phyloP scores from a whole-genome alignment of 1,140 invertebrate species.

The Drosophila parabipectinata region DNA sequence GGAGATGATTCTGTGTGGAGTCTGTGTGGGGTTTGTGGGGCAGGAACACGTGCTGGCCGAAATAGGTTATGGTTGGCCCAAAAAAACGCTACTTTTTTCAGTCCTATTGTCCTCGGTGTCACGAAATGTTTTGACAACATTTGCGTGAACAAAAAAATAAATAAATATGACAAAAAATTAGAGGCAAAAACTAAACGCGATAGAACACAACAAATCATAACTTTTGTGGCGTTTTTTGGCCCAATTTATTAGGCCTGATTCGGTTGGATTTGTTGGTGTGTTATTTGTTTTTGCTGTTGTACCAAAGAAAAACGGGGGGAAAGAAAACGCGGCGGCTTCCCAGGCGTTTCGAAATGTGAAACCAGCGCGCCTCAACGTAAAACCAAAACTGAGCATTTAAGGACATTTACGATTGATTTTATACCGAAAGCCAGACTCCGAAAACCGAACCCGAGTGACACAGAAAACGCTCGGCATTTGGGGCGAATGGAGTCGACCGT shows the following conservation, averaged over 20 bases:
- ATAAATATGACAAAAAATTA: conserved; percentile 24
- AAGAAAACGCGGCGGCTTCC: conserved; percentile 39
- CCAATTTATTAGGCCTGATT: conserved; percentile 35
- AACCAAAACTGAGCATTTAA: conserved; percentile 83
- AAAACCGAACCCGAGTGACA: conserved; percentile 58
- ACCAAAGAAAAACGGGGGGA: conserved; percentile 53
- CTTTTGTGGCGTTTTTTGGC: conserved; percentile 28
- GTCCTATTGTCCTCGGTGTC: conserved; percentile 35
- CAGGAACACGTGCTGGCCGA: conserved; percentile 44
- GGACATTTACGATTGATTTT: conserved; percentile 83
- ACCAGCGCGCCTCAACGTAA: conserved; percentile 68
- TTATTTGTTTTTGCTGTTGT: conserved; percentile 38
- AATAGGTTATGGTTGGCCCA: conserved; percentile 51
- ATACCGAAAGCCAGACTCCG: conserved; percentile 65
- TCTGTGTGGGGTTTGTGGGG: conserved; percentile 1
- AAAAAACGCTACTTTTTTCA: conserved; percentile 13
- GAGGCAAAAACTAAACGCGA: conserved; percentile 42
- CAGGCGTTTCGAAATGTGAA: conserved; percentile 33
- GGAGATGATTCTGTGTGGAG: conserved; percentile 2
- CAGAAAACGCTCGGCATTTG: conserved; percentile 56
- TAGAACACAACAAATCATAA: conserved; percentile 38
- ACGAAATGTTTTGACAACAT: conserved; percentile 47
- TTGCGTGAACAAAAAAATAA: conserved; percentile 23
- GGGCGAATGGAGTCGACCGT: conserved; percentile 36
- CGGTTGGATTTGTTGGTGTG: conserved; percentile 26